Base-by-base conservation (phyloP, 2,888 invertebrate genomes). In the Drosophila barbarae region DNA sequence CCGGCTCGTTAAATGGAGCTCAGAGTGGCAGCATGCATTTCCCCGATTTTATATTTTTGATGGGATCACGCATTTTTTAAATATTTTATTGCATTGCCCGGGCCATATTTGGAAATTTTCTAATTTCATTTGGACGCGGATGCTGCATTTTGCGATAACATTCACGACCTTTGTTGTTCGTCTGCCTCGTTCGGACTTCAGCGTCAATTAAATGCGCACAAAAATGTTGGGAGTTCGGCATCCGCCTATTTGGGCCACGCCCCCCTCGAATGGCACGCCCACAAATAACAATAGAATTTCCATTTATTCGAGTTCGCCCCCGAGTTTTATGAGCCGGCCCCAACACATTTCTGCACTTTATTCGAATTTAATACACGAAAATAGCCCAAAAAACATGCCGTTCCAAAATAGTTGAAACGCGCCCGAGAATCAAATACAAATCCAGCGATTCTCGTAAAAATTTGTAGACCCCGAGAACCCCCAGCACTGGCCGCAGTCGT, bases 311-410 rank as follows among this genome's bases (percentile, higher is more conserved):
- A 38, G 46, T 46, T 44, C 39, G 64, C 30, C 30, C 28, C 13
- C 46, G 18, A 32, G 23, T 77, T 80, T 80, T 80, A 80, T 69
- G 80, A 72, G 63, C 76, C 52, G 41, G 30, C 58, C 72, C 52
- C 23, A 23, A 81, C 82, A 82, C 73, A 79, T 79, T 84, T 82
- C 79, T 74, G 81, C 84, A 84, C 79, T 82, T 82, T 82, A 82
- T 82, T 77, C 71, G 82, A 82, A 74, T 84, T 84, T 84, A 81
- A 84, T 82, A 82, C 79, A 84, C 77, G 79, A 81, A 74, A 84
- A 82, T 81, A 77, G 63, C 58, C 66, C 67, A 49, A 49, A 57
- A 63, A 63, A 63, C 61, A 63, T 60, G 51, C 59, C 15, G 36
- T 13, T 49, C 52, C 21, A 49, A 51, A 73, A 77, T 76, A 73